Evolutionary conservation across 2,113 vertebrate species (phyloP), one percentile per base, ranked within the genome.

Genomic region (Brachirus orientalis): DNA sequence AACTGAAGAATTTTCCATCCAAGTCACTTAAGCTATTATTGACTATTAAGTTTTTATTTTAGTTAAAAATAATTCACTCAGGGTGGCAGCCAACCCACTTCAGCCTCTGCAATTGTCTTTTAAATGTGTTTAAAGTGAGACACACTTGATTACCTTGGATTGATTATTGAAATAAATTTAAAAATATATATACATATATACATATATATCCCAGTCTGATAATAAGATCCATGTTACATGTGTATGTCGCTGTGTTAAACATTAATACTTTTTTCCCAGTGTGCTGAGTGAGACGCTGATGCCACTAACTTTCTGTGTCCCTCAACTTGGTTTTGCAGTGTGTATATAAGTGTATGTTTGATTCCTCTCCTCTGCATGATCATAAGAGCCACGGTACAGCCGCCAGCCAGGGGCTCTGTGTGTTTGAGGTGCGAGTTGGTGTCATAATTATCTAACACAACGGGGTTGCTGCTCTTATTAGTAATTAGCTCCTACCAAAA

Each of bases 391-490:
- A 89, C 76, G 92, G 93, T 46, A 37, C 67, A 92, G 88, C 91
- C 94, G 87, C 85, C 92, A 92, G 90, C 92, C 88, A 89, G 90
- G 89, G 90, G 86, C 89, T 88, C 52, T 63, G 57, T 75, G 83
- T 87, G 88, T 95, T 94, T 94, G 92, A 96, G 95, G 91, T 94
- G 84, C 89, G 90, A 92, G 91, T 90, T 89, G 91, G 94, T 93
- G 84, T 95, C 94, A 94, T 96, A 96, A 96, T 96, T 95, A 96
- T 95, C 95, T 95, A 95, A 96, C 88, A 92, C 93, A 94, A 92
- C 88, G 79, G 92, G 92, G 94, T 92, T 94, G 94, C 92, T 92
- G 93, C 94, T 96, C 96, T 95, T 95, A 96, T 97, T 95, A 93
- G 93, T 95, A 96, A 98, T 98, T 98, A 97, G 94, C 94, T 94